Base-by-base conservation (phyloP, 2,113 vertebrate species). In the Aix galericulata region DNA sequence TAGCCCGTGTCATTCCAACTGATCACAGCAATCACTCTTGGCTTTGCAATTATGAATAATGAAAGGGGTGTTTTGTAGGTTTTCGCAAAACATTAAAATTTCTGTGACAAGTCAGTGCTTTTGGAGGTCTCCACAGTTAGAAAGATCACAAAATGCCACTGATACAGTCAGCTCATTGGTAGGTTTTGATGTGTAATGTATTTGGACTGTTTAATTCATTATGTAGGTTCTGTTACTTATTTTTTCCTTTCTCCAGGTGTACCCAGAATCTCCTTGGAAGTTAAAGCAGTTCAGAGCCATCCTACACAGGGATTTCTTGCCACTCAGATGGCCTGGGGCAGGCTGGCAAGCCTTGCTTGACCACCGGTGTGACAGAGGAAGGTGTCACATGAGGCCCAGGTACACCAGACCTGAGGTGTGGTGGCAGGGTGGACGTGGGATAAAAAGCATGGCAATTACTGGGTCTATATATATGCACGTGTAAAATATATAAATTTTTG, bases 361-460 rank as follows among this genome's bases (percentile, higher is more conserved):
- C 50, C 50, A 52, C 50, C 8, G 50, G 50, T 52, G 50, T 52
- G 50, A 52, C 7, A 4, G 23, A 52, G 23, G 13, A 52, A 52
- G 23, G 50, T 52, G 50, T n/a, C n/a, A n/a, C 23, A 7, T 52
- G 50, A 52, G 50, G 23, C 22, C 50, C 50, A 52, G 50, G 50
- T 52, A 52, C 13, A 13, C 13, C 50, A 52, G 23, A 7, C 23
- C 50, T 25, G 50, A 25, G 50, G 7, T 52, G 50, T 8, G 50
- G 23, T 52, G 50, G 50, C 50, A 52, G 50, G 50, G 12, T 26
- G 50, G 50, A 14, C 12, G 13, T 25, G 50, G 75, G 77, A 86
- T 76, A 69, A 85, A 91, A 93, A 85, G 38, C 72, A 62, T 36
- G 8, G 78, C 72, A 91, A 95, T 96, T 95, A 79, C 2, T 6